Percentiles rank a stretch among this genome's conserved stretches.
phyloP scores from a whole-genome alignment of 2,113 vertebrate genomes.

The Zingel zingel region DNA sequence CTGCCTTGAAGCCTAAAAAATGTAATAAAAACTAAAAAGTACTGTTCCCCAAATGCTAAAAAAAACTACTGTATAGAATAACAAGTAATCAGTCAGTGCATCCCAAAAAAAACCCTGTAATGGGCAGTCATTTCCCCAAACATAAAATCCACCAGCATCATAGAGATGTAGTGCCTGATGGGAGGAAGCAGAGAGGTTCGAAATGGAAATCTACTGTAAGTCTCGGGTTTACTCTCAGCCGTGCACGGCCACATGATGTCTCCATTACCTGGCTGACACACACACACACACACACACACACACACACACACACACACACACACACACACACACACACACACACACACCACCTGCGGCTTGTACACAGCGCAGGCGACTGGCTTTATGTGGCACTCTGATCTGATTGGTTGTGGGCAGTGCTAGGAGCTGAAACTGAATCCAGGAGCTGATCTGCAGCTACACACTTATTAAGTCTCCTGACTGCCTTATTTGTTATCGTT shows the following conservation, averaged over 20 bases:
- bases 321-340: constrained; percentile 10
- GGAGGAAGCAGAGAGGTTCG: neutral
- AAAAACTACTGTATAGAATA: constrained; percentile 1
- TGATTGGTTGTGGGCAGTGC: constrained; percentile 13
- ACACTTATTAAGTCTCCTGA: neutral
- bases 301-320: neutral
- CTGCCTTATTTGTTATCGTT: neutral
- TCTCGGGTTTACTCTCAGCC: constrained; percentile 2
- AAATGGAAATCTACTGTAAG: neutral
- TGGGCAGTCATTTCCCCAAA: neutral
- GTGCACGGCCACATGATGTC: constrained; percentile 45
- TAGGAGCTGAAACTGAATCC: constrained; percentile 32
- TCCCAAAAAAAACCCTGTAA: neutral
- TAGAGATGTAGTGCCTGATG: neutral
- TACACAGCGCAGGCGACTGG: neutral
- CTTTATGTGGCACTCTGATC: constrained; percentile 3
- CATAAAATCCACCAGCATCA: neutral
- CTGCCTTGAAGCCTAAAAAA: neutral
- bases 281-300: constrained; percentile 14
- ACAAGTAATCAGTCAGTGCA: neutral
- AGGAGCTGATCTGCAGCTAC: constrained; percentile 9
- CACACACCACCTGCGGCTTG: constrained; percentile 13
- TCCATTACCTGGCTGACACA: constrained; percentile 47
- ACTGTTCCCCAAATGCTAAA: neutral
- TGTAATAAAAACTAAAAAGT: neutral